Conservation (phyloP, 2,888 invertebrate genomes). For the Amiota communis region DNA sequence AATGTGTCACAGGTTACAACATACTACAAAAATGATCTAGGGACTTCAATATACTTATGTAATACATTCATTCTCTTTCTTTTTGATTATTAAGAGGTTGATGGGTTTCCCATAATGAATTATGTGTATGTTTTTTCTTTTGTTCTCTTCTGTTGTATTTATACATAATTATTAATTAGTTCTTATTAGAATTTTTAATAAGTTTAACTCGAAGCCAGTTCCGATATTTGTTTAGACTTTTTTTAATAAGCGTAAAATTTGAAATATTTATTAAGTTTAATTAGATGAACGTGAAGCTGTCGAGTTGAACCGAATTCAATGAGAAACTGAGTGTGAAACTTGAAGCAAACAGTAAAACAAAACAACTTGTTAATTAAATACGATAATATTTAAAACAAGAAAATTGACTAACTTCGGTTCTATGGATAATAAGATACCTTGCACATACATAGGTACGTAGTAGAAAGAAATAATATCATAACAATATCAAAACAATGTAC, state of each 20-base stretch:
- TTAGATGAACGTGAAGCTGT: constrained; percentile 2
- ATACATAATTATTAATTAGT: constrained; percentile 8
- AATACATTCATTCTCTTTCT: too few relatives aligned
- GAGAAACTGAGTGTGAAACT: constrained; percentile 15
- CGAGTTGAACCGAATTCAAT: not conserved
- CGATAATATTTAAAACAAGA: too few relatives aligned
- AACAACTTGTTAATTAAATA: not conserved
- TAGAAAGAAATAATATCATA: too few relatives aligned
- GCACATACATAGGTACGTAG: too few relatives aligned
- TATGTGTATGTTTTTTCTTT: not conserved
- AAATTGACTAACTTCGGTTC: too few relatives aligned
- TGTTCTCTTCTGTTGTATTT: not conserved
- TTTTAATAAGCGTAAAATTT: constrained; percentile 8
- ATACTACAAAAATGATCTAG: too few relatives aligned
- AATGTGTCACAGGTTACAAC: too few relatives aligned
- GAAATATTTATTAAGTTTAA: constrained; percentile 8
- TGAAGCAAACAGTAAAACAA: not conserved
- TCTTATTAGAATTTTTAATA: constrained; percentile 12
- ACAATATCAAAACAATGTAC: too few relatives aligned
- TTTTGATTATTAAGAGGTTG: too few relatives aligned
- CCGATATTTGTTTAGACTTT: constrained; percentile 10
- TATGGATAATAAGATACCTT: too few relatives aligned
- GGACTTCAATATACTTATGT: too few relatives aligned
- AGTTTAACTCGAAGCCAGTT: constrained; percentile 13
- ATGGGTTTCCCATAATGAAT: too few relatives aligned